A percentile compares a stretch with the other conserved stretches of the same genome.
These are phyloP conservation scores for Psix sp. DNA, from an alignment of 1,140 invertebrate genomes.

Conservation along the genomic window DNA sequence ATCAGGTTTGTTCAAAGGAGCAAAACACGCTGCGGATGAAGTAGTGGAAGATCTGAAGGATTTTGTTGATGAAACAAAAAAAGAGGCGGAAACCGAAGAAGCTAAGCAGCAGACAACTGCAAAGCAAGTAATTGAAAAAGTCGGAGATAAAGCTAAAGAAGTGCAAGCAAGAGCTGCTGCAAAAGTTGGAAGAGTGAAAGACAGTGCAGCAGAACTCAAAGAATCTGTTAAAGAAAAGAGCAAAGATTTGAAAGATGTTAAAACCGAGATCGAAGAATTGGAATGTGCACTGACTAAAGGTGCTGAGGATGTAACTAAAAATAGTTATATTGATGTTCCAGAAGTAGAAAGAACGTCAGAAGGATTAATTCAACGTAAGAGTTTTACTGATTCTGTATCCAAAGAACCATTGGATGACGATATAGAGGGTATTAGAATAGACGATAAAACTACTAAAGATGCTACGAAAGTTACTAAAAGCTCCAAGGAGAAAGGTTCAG, in stretches of 20 bases:
- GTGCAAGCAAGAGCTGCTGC: conserved; percentile 16
- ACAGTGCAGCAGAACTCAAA: too few relatives aligned
- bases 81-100: conserved; percentile 3
- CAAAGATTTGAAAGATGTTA: conserved; percentile 48
- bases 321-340: too few relatives aligned
- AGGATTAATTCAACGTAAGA: too few relatives aligned
- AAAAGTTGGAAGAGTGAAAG: conserved; percentile 31
- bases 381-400: too few relatives aligned
- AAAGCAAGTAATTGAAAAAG: conserved; percentile 15
- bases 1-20: conserved; percentile 64
- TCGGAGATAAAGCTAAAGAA: conserved; percentile 8
- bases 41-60: conserved; percentile 16
- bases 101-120: too few relatives aligned
- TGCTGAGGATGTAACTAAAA: too few relatives aligned
- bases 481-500: conserved; percentile 59
- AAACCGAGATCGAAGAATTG: too few relatives aligned
- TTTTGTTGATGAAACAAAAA: conserved; percentile 10
- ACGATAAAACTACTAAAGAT: conserved; percentile 45
- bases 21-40: conserved; percentile 61
- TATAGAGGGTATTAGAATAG: conserved; percentile 13
- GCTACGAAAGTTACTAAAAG: conserved; percentile 47
- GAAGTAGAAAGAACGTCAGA: too few relatives aligned
- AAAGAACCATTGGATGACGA: too few relatives aligned
- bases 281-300: too few relatives aligned
- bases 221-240: conserved; percentile 49